phyloP scores from a whole-genome alignment of 1,140 invertebrate genomes.

The Polypedilum pembai region DNA sequence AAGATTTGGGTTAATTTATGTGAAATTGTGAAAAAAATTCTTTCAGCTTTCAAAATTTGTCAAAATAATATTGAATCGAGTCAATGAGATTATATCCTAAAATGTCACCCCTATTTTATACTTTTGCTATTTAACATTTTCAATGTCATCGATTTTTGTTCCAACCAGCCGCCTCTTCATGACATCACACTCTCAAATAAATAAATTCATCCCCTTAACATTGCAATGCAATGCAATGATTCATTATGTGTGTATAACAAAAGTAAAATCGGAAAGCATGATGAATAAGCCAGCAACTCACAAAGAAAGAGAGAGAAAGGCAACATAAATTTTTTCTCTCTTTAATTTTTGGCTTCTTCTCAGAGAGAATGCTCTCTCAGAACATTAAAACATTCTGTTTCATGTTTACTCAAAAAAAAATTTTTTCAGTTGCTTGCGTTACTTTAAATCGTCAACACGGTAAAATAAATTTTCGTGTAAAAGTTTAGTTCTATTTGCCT shows the following conservation, averaged over 20 bases:
- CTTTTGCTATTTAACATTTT: conserved; percentile 19
- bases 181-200: background rate
- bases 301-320: background rate
- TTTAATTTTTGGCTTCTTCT: too few species aligned
- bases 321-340: conserved; percentile 10
- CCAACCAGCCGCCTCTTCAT: background rate
- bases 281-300: background rate
- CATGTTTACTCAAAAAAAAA: background rate
- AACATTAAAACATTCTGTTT: background rate
- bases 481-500: background rate
- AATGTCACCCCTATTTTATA: too few species aligned
- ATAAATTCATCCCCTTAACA: background rate
- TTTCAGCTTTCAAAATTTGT: too few species aligned
- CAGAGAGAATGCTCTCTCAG: background rate
- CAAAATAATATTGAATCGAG: too few species aligned
- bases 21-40: too few species aligned
- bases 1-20: too few species aligned
- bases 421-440: conserved; percentile 7
- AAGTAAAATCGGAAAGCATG: too few species aligned
- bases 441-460: conserved; percentile 21
- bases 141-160: conserved; percentile 13
- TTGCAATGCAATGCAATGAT: background rate
- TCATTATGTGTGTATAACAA: background rate
- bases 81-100: too few species aligned
- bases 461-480: background rate